phyloP scores from a whole-genome alignment of 2,797 vertebrate species.

The Adrianichthys oophorus region DNA sequence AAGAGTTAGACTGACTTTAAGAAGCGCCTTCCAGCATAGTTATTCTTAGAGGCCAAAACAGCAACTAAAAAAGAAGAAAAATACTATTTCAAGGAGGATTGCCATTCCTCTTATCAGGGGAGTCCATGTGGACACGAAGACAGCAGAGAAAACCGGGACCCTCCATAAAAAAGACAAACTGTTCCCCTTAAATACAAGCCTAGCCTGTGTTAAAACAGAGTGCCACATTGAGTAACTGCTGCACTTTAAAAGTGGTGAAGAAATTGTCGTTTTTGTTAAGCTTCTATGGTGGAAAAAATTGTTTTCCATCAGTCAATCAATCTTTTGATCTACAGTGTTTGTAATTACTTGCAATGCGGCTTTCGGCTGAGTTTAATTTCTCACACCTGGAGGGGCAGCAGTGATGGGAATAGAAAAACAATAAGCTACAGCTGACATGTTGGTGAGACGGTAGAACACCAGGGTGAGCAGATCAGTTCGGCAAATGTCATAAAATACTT shows the following conservation, averaged over 20 bases:
- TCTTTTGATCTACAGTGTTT: neutral
- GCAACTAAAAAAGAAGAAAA: neutral
- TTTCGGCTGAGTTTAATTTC: too few relatives aligned
- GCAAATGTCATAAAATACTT: too few relatives aligned
- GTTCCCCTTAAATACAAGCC: slow-evolving; percentile 10
- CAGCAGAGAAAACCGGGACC: slow-evolving; percentile 11
- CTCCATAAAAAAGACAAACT: slow-evolving; percentile 31
- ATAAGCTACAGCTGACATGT: neutral
- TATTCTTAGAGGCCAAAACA: slow-evolving; percentile 6
- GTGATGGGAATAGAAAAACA: neutral
- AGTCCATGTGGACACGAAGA: slow-evolving; percentile 23
- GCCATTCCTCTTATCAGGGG: slow-evolving; percentile 28
- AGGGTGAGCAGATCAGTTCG: too few relatives aligned
- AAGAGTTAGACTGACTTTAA: neutral
- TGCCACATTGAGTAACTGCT: slow-evolving; percentile 11
- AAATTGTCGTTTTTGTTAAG: slow-evolving; percentile 7
- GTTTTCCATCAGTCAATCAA: neutral
- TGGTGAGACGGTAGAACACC: neutral
- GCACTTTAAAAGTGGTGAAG: slow-evolving; percentile 5
- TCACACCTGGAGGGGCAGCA: too few relatives aligned
- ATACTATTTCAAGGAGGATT: slow-evolving; percentile 12
- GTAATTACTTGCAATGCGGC: too few relatives aligned
- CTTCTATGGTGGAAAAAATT: neutral
- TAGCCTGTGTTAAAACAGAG: slow-evolving; percentile 17
- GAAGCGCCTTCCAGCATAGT: neutral